These are phyloP conservation scores for Butorides virescens DNA, from an alignment of 2,113 vertebrate species.

Conservation along the genomic window DNA sequence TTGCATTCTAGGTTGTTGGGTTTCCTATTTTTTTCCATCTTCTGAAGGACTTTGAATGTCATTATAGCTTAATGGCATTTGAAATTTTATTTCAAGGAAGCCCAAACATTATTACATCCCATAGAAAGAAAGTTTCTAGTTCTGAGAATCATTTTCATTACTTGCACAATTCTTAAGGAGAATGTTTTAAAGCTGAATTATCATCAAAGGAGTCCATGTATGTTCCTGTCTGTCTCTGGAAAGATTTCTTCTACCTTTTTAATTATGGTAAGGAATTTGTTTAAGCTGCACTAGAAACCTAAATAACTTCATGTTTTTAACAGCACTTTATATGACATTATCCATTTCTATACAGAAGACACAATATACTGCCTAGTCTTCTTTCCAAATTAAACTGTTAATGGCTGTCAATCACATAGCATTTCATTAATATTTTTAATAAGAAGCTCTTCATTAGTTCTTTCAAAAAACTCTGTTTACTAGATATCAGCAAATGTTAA, in stretches of 20 bases:
- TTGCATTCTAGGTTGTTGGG: background rate
- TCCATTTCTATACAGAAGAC: background rate
- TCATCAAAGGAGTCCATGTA: background rate
- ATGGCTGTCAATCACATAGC: background rate
- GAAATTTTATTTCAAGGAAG: background rate
- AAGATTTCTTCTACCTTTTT: background rate
- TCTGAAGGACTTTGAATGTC: background rate
- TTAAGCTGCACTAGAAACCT: background rate
- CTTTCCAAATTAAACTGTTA: background rate
- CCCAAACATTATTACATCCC: background rate
- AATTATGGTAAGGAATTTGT: background rate
- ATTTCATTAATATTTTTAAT: background rate
- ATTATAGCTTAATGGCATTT: background rate
- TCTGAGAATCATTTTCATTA: background rate
- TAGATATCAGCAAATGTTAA: background rate
- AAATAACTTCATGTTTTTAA: background rate
- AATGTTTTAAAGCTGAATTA: background rate
- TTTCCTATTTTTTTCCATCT: fast-evolving
- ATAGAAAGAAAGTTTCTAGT: background rate
- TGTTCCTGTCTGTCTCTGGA: background rate
- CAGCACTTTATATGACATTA: background rate
- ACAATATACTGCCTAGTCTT: background rate
- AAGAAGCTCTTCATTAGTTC: background rate
- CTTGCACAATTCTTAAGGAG: background rate
- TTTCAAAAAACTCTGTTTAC: background rate